A percentile compares a stretch with the other conserved stretches of the same genome.
phyloP scores from a whole-genome alignment of 2,888 invertebrate species.

The Limnephilus lunatus region DNA sequence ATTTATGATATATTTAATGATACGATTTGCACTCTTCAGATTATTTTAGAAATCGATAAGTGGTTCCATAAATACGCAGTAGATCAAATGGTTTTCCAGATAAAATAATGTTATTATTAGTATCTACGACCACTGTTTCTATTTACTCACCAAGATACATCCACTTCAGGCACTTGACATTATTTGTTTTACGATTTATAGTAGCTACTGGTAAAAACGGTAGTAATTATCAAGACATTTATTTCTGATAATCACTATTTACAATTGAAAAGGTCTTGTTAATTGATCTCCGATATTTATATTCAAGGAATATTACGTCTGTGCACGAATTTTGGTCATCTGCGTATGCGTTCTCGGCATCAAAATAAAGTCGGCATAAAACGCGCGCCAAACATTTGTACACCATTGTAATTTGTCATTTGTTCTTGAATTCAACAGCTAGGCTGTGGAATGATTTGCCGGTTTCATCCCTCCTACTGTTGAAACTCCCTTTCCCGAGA shows the following conservation, averaged over 20 bases:
- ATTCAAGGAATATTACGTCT: too few species aligned
- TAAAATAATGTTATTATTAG: neutral
- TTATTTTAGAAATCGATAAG: neutral
- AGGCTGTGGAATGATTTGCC: too few species aligned
- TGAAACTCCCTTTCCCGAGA: too few species aligned
- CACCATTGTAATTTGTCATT: too few species aligned
- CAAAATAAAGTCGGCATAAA: too few species aligned
- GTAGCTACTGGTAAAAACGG: neutral
- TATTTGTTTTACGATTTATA: neutral
- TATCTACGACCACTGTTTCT: neutral
- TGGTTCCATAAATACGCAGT: neutral
- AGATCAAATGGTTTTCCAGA: neutral
- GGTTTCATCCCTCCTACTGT: too few species aligned
- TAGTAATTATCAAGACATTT: neutral
- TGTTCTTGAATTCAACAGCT: too few species aligned
- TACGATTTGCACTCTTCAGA: neutral
- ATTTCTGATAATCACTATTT: neutral
- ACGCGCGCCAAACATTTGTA: too few species aligned
- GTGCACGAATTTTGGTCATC: too few species aligned
- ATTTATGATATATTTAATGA: neutral
- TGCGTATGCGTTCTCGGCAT: too few species aligned
- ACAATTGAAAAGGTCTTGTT: too few species aligned
- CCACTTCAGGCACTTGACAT: neutral
- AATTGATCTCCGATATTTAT: too few species aligned
- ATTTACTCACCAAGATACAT: neutral